Evolutionary conservation across 2,113 vertebrate species (phyloP).

Genomic region (Tachysurus vachellii): DNA sequence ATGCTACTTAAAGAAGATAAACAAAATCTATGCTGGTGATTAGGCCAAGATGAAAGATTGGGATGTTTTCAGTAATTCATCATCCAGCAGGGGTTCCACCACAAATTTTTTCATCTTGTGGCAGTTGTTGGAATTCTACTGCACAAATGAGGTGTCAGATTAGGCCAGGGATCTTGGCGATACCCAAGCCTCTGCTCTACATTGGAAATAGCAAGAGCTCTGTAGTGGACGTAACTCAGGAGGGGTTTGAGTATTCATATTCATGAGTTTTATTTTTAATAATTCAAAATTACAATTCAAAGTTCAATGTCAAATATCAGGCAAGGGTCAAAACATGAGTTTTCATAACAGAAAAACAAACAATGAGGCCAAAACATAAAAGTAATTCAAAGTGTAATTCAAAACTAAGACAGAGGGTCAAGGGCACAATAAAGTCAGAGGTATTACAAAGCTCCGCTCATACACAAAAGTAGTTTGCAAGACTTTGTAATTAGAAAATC

Average conservation of each 20-base stretch:
- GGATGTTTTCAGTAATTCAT: conserved; percentile 52
- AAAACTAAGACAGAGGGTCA: background rate
- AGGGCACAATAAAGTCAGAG: background rate
- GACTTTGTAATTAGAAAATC: background rate
- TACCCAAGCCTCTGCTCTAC: conserved; percentile 21
- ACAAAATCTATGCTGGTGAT: conserved; percentile 53
- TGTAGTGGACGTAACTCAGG: background rate
- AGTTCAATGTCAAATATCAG: conserved; percentile 2
- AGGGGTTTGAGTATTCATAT: background rate
- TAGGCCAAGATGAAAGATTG: conserved; percentile 54
- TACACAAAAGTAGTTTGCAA: background rate
- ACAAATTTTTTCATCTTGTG: conserved; percentile 34
- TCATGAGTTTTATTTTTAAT: background rate
- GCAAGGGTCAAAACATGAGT: background rate
- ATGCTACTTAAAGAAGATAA: conserved; percentile 60
- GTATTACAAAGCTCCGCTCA: background rate
- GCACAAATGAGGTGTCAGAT: conserved; percentile 37
- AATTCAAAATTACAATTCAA: background rate
- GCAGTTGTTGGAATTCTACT: conserved; percentile 42
- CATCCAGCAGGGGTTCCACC: conserved; percentile 18
- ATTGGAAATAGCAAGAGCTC: conserved; percentile 31
- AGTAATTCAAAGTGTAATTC: background rate
- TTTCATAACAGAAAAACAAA: background rate
- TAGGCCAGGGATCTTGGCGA: conserved; percentile 9
- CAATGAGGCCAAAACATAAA: background rate